phyloP scores from a whole-genome alignment of 2,888 invertebrate species.

The Balanococcus diminutus region DNA sequence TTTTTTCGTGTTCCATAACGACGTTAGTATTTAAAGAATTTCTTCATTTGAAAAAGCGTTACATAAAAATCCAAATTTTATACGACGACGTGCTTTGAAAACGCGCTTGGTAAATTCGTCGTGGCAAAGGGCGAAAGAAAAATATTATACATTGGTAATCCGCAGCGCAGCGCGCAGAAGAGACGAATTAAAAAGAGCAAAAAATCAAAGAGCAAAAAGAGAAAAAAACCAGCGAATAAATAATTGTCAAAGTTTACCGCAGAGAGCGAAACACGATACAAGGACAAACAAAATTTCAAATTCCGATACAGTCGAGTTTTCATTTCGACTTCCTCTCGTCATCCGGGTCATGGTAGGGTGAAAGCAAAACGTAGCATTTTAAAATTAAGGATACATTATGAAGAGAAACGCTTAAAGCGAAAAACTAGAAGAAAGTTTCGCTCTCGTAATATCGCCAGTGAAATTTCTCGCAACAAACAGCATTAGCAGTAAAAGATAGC shows the following conservation, averaged over 20 bases:
- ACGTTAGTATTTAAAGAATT: constrained; percentile 1
- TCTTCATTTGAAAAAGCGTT: not conserved
- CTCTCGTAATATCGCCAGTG: not conserved
- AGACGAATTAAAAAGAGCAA: not conserved
- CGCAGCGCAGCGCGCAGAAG: not conserved
- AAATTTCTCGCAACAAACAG: not conserved
- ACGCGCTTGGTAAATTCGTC: not conserved
- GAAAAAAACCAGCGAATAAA: no score
- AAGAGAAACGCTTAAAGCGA: constrained; percentile 1
- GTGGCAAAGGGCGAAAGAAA: not conserved
- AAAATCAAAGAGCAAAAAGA: not conserved
- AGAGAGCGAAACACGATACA: not conserved
- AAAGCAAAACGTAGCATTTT: not conserved
- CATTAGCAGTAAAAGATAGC: no score
- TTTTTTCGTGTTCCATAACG: not conserved
- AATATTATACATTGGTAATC: not conserved
- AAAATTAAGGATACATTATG: constrained; percentile 30
- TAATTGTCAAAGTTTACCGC: constrained; percentile 2
- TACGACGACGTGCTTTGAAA: not conserved
- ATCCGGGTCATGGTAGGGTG: not conserved
- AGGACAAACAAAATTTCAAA: not conserved
- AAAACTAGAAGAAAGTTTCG: not conserved
- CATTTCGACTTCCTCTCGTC: not conserved
- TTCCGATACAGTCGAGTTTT: not conserved
- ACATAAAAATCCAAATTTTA: not conserved